These are phyloP conservation scores for Xiphophorus couchianus DNA, from an alignment of 2,113 vertebrate genomes.

Conservation along the genomic window DNA sequence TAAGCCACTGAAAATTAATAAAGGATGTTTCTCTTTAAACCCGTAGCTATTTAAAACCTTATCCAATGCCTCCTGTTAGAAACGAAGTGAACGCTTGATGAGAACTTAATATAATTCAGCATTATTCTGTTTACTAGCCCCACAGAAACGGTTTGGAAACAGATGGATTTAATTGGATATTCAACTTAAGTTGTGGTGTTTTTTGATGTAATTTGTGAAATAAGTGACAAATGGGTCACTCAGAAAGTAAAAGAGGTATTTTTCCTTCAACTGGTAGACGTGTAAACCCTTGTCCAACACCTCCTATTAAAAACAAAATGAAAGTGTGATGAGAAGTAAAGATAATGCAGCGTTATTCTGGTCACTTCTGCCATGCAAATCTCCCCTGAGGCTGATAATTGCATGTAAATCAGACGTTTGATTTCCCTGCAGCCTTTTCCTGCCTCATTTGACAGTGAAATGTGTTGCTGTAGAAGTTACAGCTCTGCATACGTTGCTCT, in stretches of 20 bases:
- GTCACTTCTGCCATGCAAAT: slow-evolving; percentile 36
- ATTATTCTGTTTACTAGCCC: not conserved
- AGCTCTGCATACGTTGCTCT: slow-evolving; percentile 19
- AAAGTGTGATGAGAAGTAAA: not conserved
- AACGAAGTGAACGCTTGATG: not conserved
- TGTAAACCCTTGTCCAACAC: no score
- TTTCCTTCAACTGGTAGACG: no score
- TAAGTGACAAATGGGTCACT: not conserved
- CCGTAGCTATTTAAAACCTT: not conserved
- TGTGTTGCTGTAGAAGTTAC: slow-evolving; percentile 39
- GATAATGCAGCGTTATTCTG: not conserved
- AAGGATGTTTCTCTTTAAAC: not conserved
- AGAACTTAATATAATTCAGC: not conserved
- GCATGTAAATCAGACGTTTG: slow-evolving; percentile 44
- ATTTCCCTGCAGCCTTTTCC: slow-evolving; percentile 36
- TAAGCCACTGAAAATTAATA: not conserved
- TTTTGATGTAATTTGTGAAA: no score
- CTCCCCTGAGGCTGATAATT: slow-evolving; percentile 1
- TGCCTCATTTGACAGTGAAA: slow-evolving; percentile 59
- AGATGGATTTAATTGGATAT: no score
- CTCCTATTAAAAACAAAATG: no score
- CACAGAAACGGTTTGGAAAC: no score
- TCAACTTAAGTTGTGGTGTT: no score
- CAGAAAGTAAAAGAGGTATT: not conserved
- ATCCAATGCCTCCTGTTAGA: not conserved